Conservation (phyloP, 1,140 invertebrate genomes). For the Ridgeia piscesae region DNA sequence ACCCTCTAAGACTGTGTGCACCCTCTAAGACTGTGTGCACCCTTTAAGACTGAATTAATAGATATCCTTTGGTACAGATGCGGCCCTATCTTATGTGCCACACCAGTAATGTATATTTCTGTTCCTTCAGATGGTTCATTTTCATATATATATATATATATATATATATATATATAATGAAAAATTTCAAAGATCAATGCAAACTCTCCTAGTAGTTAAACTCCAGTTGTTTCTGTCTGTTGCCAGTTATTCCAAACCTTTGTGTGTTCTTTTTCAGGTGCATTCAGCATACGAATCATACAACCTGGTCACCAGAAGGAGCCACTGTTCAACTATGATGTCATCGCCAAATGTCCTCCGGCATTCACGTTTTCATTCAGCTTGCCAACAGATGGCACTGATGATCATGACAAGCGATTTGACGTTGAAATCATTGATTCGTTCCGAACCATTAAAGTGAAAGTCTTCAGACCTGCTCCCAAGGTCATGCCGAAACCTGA, state of each 20-base stretch:
- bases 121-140: not conserved
- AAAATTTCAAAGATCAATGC: not conserved
- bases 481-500: slow-evolving; percentile 17
- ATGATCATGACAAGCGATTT: slow-evolving; percentile 25
- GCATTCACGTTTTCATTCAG: slow-evolving; percentile 24
- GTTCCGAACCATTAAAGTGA: slow-evolving; percentile 29
- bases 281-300: slow-evolving; percentile 22
- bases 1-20: no score
- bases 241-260: no score
- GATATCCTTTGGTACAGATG: no score
- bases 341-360: slow-evolving; percentile 24
- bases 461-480: slow-evolving; percentile 29
- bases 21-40: no score
- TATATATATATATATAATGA: no score
- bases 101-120: no score
- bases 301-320: slow-evolving; percentile 18
- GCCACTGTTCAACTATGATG: slow-evolving; percentile 24
- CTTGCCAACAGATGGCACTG: slow-evolving; percentile 26
- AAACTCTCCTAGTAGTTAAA: no score
- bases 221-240: no score
- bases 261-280: slow-evolving; percentile 20
- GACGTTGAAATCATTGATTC: slow-evolving; percentile 25
- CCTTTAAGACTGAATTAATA: no score
- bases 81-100: no score
- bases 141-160: no score